Evolutionary conservation across 2,113 vertebrate species (phyloP).

Genomic region (Hylia prasina): DNA sequence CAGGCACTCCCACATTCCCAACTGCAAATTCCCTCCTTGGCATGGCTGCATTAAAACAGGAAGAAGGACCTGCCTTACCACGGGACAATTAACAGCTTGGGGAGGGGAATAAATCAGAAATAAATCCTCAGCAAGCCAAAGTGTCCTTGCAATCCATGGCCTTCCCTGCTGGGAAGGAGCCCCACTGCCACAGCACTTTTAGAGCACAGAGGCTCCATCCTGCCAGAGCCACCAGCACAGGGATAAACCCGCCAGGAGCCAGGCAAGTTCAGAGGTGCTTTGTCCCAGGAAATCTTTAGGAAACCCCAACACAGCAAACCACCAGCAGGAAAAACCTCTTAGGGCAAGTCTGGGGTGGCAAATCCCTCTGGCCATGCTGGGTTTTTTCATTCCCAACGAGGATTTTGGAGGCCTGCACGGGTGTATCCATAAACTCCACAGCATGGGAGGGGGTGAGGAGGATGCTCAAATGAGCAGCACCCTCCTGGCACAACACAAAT

Average conservation of each 20-base stretch:
- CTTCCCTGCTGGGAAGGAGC: neutral
- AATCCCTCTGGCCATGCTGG: neutral
- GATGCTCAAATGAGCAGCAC: slow-evolving; percentile 44
- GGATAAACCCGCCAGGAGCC: neutral
- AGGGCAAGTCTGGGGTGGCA: neutral
- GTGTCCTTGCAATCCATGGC: neutral
- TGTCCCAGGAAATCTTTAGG: neutral
- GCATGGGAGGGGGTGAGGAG: neutral
- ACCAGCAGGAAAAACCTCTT: neutral
- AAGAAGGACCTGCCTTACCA: neutral
- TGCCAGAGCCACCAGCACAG: neutral
- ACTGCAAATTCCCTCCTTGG: neutral
- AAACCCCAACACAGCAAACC: neutral
- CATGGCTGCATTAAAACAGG: neutral
- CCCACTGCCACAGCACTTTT: neutral
- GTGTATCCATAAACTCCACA: neutral
- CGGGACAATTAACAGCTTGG: accelerated
- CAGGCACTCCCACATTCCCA: neutral
- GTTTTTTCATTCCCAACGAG: neutral
- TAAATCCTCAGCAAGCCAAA: neutral
- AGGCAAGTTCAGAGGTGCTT: neutral
- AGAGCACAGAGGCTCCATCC: neutral
- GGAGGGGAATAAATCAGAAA: neutral
- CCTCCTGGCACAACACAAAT: neutral
- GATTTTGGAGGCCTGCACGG: neutral